Base-by-base conservation (phyloP, 2,113 vertebrate species). In the Tenrec ecaudatus region DNA sequence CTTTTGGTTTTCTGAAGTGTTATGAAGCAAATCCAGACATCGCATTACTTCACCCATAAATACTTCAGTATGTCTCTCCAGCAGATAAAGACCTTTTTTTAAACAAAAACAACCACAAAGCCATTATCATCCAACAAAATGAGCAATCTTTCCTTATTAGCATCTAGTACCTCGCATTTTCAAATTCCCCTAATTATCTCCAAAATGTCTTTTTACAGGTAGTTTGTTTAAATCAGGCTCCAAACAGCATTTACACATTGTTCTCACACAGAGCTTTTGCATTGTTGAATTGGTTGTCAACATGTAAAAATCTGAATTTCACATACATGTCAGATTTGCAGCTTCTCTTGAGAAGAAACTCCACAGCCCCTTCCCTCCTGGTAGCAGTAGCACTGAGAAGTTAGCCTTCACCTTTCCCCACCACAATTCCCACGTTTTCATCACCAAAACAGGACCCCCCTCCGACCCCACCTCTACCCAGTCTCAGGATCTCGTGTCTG, bases 261-360 rank as follows among this genome's bases (percentile, higher is more conserved):
- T 94, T 92, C 78, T 94, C 90, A 78, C 11, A 29, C 58, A 64
- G 77, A 92, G 86, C 88, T 96, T 96, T 96, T 88, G 94, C 83
- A 92, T 94, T 92, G 94, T 88, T 86, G 90, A 96, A 68, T 96
- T 86, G 57, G 92, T 78, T 94, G 93, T 96, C 95, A 96, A 95
- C 93, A 73, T 78, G 84, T 69, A n/a, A 94, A 93, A 88, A 88
- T 95, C 80, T 86, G 80, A 71, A 88, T 94, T 96, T 92, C 94
- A 91, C 80, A 78, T 57, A 80, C 92, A 89, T 80, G 81, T 88
- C 3, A 6, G 81, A 66, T 94, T 93, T 95, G 77, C 86, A 69
- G 71, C 79, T 94, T 85, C 82, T 92, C 81, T 91, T 57, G 77
- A 68, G 57, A 84, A 88, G 82, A 17, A 22, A 57, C 75, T 38